Base-by-base conservation (phyloP, 2,797 vertebrate species). In the Diglossa cyanea region DNA sequence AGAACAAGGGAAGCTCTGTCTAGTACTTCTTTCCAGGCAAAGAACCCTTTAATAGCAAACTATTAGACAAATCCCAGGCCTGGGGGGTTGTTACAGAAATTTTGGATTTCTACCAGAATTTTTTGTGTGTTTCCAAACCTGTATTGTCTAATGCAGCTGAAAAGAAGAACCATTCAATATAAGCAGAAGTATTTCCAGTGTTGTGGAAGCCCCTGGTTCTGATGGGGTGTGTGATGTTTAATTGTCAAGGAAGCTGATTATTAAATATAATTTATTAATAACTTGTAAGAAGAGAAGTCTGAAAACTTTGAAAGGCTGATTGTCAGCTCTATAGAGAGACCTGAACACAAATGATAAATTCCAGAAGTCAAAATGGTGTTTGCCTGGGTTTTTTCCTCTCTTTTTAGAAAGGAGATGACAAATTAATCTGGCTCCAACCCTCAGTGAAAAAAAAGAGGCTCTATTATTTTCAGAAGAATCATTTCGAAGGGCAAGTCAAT, bases 401-500 rank as follows among this genome's bases (percentile, higher is more conserved):
- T 39, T 89, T 73, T 90, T 51, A 65, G 68, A 57, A 87, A 24
- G 18, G 20, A 72, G 50, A 68, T 67, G 62, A 81, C 39, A 76
- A 91, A 94, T 51, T 1, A 80, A 75, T 65, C 44, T 80, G 68
- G 35, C 24, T 62, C 24, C 31, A 77, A 6, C 3, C 8, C 7
- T 33, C 31, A 51, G 61, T 72, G 35, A 54, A 81, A 88, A 92
- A 90, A 82, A 72, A 39, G 23, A 12, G 44, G 45, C 68, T 86
- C 47, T 50, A 60, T 93, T 95, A 61, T 88, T 91, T 95, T 80
- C 90, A 92, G 78, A 92, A 90, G 70, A 95, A 91, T 48, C 11
- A 68, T 95, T 95, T 94, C 2, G 7, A 86, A 93, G 74, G 88
- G 50, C 80, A 94, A 92, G 90, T 88, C 94, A 96, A 82, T 92